Base-by-base conservation (phyloP, 2,888 invertebrate genomes). In the Stenotaenia linearis region DNA sequence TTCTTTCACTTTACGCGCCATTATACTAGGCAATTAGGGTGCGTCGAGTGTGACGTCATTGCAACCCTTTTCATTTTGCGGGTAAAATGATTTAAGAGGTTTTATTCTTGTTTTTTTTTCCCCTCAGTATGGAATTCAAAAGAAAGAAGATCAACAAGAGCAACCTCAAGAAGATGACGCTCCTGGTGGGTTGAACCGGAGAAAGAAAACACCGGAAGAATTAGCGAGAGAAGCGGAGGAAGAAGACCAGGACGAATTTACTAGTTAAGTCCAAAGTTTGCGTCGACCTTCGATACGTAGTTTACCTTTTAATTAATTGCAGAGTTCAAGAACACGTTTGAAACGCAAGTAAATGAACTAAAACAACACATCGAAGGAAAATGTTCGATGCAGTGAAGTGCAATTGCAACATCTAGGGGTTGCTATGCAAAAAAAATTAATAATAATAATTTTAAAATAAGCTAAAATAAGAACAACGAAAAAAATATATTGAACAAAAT, bases 151-250 rank as follows among this genome's bases (percentile, higher is more conserved):
- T 87, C 93, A 93, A 85, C 91, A 91, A 85, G 91, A 91, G 86
- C 92, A 92, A 82, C 91, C 91, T 84, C 95, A 95, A 88, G 94
- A 94, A 83, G 94, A 94, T 85, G 96, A 96, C 88, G 83, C 84
- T 79, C 80, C 81, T 18, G 83, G 81, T 30, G 95, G 96, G 79
- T 90, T 98, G 85, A 98, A 97, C 93, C 93, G 98, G 87, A 97
- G 96, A 91, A 97, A 98, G 90, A 98, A 98, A 88, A 98, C 98
- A 81, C 98, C 98, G 0, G 98, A 97, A 87, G 98, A 98, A 87
- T 88, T 98, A 85, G 98, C 98, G 80, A 93, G 96, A 75, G 98
- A 98, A 87, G 97, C 97, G 75, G 97, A 97, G 88, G 93, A 93
- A 78, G 96, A 93, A 87, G 96, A 96, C 87, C 94, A 97, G 89